phyloP scores from a whole-genome alignment of 2,888 invertebrate species.

The Neoitamus cyanurus region DNA sequence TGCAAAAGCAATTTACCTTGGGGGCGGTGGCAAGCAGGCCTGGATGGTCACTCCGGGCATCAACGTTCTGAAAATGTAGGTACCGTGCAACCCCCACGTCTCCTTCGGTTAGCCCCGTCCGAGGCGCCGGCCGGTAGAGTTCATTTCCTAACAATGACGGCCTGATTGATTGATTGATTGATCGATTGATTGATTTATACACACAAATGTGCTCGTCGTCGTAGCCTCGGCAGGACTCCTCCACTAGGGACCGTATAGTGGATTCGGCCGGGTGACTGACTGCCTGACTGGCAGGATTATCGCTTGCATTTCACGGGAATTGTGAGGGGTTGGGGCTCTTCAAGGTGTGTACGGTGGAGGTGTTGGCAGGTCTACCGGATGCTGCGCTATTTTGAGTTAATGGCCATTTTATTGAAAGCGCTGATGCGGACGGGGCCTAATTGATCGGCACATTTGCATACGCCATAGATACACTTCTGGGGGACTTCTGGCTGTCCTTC shows the following conservation, averaged over 20 bases:
- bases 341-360: background rate
- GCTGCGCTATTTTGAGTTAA: slow-evolving; percentile 15
- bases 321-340: background rate
- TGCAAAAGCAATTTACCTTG: background rate
- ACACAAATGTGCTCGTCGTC: slow-evolving; percentile 27
- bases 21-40: background rate
- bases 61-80: background rate
- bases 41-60: background rate
- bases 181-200: slow-evolving; percentile 39
- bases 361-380: background rate
- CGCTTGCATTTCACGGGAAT: background rate
- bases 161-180: slow-evolving; percentile 41
- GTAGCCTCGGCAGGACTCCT: background rate
- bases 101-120: background rate
- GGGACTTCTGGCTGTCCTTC: background rate
- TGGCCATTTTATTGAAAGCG: slow-evolving; percentile 35
- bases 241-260: background rate
- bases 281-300: slow-evolving; percentile 42
- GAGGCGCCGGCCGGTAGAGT: background rate
- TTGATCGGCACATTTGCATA: slow-evolving; percentile 36
- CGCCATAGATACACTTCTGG: background rate
- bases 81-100: background rate
- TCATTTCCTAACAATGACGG: slow-evolving; percentile 36
- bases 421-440: slow-evolving; percentile 28
- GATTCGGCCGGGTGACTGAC: slow-evolving; percentile 14